Evolutionary conservation across 2,888 invertebrate species (phyloP), one percentile per base, ranked within the genome.

Genomic region (Diloba caeruleocephala): DNA sequence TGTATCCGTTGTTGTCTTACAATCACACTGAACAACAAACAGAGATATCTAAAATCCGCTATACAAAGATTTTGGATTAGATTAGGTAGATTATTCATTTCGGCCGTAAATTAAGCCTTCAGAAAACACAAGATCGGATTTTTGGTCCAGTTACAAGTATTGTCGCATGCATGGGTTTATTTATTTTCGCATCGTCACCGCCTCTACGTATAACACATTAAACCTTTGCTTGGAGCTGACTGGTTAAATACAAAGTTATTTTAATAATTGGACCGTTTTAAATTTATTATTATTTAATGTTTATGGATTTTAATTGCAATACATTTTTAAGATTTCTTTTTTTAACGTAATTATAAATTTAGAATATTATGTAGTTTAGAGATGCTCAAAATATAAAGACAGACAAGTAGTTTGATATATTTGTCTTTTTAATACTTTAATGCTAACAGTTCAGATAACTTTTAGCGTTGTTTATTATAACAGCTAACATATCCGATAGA

Each of bases 331-430:
- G 59, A 66, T 71, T 68, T 74, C 25, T 65, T 75, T 71, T 63
- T 72, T 65, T n/a, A n/a, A 64, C 51, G 45, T 67, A 71, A 69
- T 74, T 49, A 55, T 76, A 54, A 67, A 52, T 61, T 54, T 65
- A 74, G 70, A 66, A 56, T 74, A 71, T 67, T 59, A 60, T 72
- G 57, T 75, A 81, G 75, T 76, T 77, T 78, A 73, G 78, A 75
- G 65, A 82, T 83, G 90, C 90, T 90, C 90, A 90, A 89, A 78
- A 74, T 77, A 61, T 74, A 83, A 84, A 84, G 84, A 85, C 84
- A 79, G 75, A 71, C 74, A 63, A 63, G 50, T 70, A 76, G 73
- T 72, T 49, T 77, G 80, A 78, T 76, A 75, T 78, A 66, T 71
- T 72, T 77, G 76, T 76, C 71, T 64, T 71, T 43, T 56, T 55